A percentile compares a stretch with the other conserved stretches of the same genome.
phyloP scores from a whole-genome alignment of 2,797 vertebrate species.

The Eleutherodactylus coqui region DNA sequence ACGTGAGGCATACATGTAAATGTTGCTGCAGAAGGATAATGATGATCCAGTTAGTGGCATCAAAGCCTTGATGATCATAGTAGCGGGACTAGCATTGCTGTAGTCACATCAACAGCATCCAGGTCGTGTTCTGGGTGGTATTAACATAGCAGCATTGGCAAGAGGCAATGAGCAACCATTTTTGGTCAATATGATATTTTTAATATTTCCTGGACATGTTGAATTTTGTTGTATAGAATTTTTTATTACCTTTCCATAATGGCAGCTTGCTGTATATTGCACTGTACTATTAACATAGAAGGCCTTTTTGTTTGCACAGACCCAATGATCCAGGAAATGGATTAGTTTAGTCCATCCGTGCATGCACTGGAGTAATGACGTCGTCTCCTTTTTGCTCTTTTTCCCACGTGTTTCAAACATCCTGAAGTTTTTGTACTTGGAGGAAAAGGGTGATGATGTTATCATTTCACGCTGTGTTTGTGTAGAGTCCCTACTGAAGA shows the following conservation, averaged over 20 bases:
- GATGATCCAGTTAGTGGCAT: not conserved
- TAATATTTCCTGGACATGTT: not conserved
- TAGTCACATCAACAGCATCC: not conserved
- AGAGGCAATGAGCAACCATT: not conserved
- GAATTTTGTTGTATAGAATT: not conserved
- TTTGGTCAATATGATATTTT: not conserved
- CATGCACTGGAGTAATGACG: slow-evolving; percentile 44
- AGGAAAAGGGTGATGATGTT: slow-evolving; percentile 46
- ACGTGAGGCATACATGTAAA: not conserved
- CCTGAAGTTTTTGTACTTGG: slow-evolving; percentile 48
- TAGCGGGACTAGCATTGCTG: not conserved
- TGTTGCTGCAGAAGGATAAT: not conserved
- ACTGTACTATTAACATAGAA: slow-evolving; percentile 18
- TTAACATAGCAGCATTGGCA: not conserved
- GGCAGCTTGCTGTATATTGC: not conserved
- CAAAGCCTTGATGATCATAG: not conserved
- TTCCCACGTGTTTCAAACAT: slow-evolving; percentile 58
- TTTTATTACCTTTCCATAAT: slow-evolving; percentile 15
- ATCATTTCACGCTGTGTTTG: slow-evolving; percentile 43
- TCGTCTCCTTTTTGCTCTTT: slow-evolving; percentile 46
- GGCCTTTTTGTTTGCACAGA: slow-evolving; percentile 25
- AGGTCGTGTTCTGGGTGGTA: not conserved
- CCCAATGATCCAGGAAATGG: slow-evolving; percentile 58
- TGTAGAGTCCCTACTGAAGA: slow-evolving; percentile 18
- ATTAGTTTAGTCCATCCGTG: slow-evolving; percentile 43